Evolutionary conservation across 2,888 invertebrate genomes (phyloP), one percentile per base, ranked within the genome.

Genomic region (Drepanosiphum platanoidis): DNA sequence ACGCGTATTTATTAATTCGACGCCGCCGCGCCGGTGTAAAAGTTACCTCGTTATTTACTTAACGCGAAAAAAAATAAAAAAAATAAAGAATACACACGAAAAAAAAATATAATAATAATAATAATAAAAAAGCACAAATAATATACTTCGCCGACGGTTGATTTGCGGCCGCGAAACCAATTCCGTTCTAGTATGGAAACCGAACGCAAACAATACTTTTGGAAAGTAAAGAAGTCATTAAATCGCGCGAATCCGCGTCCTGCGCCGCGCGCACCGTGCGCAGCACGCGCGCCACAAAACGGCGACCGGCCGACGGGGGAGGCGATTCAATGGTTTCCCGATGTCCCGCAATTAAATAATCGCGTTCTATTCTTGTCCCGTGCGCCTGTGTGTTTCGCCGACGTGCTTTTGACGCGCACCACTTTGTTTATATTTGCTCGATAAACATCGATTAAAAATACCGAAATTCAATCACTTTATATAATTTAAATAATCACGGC

Each of bases 381-480:
- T 52, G 39, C 27, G 58, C n/a, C 5, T 18, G 58, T 13, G 77
- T 27, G n/a, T 36, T 11, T 58, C n/a, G 39, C 39, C 27, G 42
- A 39, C 64, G 78, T 64, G 39, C 30, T 64, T 78, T 78, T 78
- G 39, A 79, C 30, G 32, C 13, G 13, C 66, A 79, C 32, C 32
- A 79, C 68, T 79, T 68, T 68, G 66, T 79, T 79, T 68, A 78
- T 79, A 34, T 79, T 79, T 79, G 46, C 68, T 79, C 46, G 32
- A 79, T 79, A 68, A 79, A 79, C 64, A 79, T 79, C 32, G 79
- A 79, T 79, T 79, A 79, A 79, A 78, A 79, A 79, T 79, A 79
- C 64, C 68, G 34, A 79, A 68, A 79, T 68, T 68, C 79, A 79
- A 79, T 79, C 79, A 79, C 39, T 42, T 68, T n/a, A 36, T 15